phyloP scores from a whole-genome alignment of 2,113 vertebrate genomes.

The Python bivittatus region DNA sequence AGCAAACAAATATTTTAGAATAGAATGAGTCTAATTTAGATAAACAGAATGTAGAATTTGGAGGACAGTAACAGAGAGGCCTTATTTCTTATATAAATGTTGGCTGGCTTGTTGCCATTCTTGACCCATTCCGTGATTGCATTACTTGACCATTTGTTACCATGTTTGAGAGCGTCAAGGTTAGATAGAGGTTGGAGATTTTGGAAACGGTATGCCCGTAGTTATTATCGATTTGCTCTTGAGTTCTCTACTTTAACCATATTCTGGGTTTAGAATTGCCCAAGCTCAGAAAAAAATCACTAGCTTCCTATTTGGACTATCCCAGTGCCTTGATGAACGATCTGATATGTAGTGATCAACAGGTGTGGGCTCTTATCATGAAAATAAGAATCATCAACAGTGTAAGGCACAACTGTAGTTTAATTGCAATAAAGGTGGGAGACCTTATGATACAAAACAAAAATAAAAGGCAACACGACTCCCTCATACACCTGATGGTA shows the following conservation, averaged over 20 bases:
- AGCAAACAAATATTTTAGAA: background rate
- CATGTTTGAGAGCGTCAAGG: background rate
- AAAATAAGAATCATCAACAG: background rate
- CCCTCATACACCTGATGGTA: background rate
- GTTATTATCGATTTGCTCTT: background rate
- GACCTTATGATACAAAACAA: background rate
- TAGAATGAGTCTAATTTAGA: background rate
- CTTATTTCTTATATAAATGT: background rate
- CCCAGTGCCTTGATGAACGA: background rate
- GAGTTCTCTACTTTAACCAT: background rate
- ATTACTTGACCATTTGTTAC: background rate
- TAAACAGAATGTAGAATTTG: background rate
- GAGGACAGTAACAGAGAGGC: background rate
- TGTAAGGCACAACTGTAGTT: background rate
- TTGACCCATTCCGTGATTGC: background rate
- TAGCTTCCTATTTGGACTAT: background rate
- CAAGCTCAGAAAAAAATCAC: background rate
- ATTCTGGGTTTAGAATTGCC: background rate
- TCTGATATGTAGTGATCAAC: background rate
- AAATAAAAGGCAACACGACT: background rate
- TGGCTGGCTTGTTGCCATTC: background rate
- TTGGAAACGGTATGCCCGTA: background rate
- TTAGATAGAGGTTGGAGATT: constrained; percentile 5
- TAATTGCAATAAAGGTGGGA: background rate
- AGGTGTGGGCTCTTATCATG: background rate